Conservation (phyloP, 2,113 vertebrate species). For the Columba janthina region DNA sequence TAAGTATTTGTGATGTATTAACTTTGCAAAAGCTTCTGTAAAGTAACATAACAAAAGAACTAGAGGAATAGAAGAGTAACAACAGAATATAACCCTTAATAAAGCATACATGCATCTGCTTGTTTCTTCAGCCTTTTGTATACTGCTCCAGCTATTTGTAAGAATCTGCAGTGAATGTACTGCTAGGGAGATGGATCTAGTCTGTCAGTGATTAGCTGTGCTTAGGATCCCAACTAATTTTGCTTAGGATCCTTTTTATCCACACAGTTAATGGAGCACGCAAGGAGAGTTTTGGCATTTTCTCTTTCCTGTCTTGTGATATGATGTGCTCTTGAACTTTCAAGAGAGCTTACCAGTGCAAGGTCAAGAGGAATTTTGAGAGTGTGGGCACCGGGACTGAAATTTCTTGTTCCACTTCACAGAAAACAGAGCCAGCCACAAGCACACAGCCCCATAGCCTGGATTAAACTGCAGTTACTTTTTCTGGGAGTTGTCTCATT, state of each 20-base stretch:
- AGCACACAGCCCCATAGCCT: not conserved
- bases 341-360: not conserved
- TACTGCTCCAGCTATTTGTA: not conserved
- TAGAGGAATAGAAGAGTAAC: not conserved
- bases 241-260: not conserved
- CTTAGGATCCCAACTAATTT: not conserved
- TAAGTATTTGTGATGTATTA: conserved; percentile 72
- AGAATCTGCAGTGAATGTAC: not conserved
- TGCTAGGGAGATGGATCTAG: not conserved
- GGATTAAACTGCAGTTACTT: not conserved
- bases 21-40: not conserved
- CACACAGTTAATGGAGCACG: not conserved
- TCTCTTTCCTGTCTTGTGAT: not conserved
- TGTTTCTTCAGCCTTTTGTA: not conserved
- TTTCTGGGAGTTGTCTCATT: not conserved
- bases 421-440: not conserved
- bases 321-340: not conserved
- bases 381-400: not conserved
- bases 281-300: not conserved
- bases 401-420: not conserved
- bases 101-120: not conserved
- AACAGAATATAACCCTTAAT: not conserved
- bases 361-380: not conserved
- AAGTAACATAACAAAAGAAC: not conserved
- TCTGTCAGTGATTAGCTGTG: not conserved